Percentiles rank a stretch among this genome's conserved stretches.
phyloP scores from a whole-genome alignment of 2,888 invertebrate species.

The Leucoptera coffeella region DNA sequence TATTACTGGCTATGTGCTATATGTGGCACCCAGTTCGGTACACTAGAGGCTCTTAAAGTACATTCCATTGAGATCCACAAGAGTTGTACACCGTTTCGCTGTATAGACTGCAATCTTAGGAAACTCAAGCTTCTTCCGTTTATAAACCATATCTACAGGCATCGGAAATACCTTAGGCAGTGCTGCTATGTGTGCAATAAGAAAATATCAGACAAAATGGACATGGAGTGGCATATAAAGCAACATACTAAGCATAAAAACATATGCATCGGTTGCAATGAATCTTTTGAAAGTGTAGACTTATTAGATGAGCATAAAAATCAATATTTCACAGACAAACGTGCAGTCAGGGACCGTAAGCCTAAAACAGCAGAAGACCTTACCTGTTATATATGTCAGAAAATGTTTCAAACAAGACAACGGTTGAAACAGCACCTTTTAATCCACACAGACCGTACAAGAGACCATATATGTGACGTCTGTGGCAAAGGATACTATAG shows the following conservation, averaged over 20 bases:
- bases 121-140: constrained; percentile 27
- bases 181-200: constrained; percentile 23
- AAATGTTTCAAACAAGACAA: constrained; percentile 16
- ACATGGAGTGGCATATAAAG: constrained; percentile 12
- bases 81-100: constrained; percentile 55
- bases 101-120: constrained; percentile 51
- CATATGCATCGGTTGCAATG: constrained; percentile 22
- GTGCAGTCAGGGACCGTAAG: constrained; percentile 10
- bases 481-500: constrained; percentile 24
- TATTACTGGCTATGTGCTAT: constrained; percentile 2
- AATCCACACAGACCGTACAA: constrained; percentile 41
- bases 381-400: constrained; percentile 21
- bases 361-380: constrained; percentile 10
- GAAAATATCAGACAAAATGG: constrained; percentile 12
- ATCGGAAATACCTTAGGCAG: constrained; percentile 50
- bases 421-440: constrained; percentile 44
- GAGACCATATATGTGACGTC: constrained; percentile 24
- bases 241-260: constrained; percentile 12
- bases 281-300: constrained; percentile 13
- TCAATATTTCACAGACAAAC: constrained; percentile 14
- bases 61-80: constrained; percentile 57
- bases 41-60: constrained; percentile 6
- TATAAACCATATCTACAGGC: constrained; percentile 55
- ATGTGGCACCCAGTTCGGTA: background rate
- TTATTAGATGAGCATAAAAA: constrained; percentile 15